Evolutionary conservation across 1,140 invertebrate species (phyloP).

Genomic region (Conopomorpha cramerella): DNA sequence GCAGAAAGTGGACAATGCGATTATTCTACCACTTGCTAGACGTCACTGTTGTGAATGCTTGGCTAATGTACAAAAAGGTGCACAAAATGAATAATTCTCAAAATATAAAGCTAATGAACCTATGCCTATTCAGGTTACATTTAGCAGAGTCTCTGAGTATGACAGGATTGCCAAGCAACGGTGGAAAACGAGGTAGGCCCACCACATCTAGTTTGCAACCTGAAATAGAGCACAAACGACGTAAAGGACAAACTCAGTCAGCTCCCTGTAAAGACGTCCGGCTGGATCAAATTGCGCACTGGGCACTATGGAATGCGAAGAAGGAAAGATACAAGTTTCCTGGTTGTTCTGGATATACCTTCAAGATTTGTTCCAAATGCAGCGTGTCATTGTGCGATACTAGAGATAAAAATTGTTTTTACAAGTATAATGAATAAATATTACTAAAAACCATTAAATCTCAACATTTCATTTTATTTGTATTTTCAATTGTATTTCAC

Average conservation of each 20-base stretch:
- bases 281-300: conserved; percentile 19
- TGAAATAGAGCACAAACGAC: too few relatives aligned
- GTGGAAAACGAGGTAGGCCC: too few relatives aligned
- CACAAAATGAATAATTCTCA: conserved; percentile 14
- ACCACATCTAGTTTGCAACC: too few relatives aligned
- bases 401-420: conserved; percentile 20
- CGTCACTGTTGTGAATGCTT: conserved; percentile 23
- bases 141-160: conserved; percentile 23
- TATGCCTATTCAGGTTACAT: conserved; percentile 26
- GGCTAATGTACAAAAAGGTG: conserved; percentile 22
- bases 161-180: too few relatives aligned
- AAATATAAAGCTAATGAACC: conserved; percentile 22
- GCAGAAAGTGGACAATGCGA: conserved; percentile 38
- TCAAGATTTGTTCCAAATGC: conserved; percentile 17
- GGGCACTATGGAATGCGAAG: conserved; percentile 16
- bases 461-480: too few relatives aligned
- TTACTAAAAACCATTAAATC: too few relatives aligned
- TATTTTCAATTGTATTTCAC: too few relatives aligned
- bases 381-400: conserved; percentile 19
- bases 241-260: too few relatives aligned
- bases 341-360: conserved; percentile 15
- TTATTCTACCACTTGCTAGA: conserved; percentile 53
- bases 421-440: too few relatives aligned
- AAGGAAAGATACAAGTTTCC: conserved; percentile 17
- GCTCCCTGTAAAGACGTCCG: too few relatives aligned